Evolutionary conservation across 2,797 vertebrate genomes (phyloP).

Genomic region (Sebastes steindachneri): DNA sequence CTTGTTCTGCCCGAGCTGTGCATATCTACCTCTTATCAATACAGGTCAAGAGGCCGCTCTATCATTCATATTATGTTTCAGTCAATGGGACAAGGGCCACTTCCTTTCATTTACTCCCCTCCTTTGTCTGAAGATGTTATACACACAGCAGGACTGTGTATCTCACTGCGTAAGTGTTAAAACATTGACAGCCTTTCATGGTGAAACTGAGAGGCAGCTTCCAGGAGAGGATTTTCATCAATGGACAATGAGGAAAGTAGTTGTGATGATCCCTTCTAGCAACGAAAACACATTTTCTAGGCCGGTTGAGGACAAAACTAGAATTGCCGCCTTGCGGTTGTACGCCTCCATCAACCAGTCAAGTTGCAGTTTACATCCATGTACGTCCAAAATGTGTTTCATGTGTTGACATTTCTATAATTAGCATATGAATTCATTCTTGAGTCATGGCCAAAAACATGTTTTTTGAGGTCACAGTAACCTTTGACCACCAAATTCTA

Average conservation of each 20-base stretch:
- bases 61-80: slow-evolving; percentile 42
- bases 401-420: too few relatives aligned
- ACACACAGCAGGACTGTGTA: neutral
- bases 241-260: neutral
- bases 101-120: slow-evolving; percentile 35
- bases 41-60: slow-evolving; percentile 34
- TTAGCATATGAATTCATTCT: too few relatives aligned
- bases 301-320: neutral
- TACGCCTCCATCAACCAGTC: too few relatives aligned
- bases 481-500: too few relatives aligned
- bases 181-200: neutral
- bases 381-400: too few relatives aligned
- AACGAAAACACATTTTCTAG: neutral
- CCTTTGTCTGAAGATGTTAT: neutral
- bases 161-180: neutral
- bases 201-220: neutral
- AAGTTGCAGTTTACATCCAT: too few relatives aligned
- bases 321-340: neutral
- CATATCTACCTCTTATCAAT: slow-evolving; percentile 43
- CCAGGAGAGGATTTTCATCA: neutral
- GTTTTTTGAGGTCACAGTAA: too few relatives aligned
- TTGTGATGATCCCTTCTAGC: neutral
- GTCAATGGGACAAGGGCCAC: slow-evolving; percentile 3
- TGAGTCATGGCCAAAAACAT: too few relatives aligned
- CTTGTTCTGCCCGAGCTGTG: slow-evolving; percentile 42